These are phyloP conservation scores for Mizuhopecten yessoensis DNA, from an alignment of 1,140 invertebrate genomes.

Conservation along the genomic window DNA sequence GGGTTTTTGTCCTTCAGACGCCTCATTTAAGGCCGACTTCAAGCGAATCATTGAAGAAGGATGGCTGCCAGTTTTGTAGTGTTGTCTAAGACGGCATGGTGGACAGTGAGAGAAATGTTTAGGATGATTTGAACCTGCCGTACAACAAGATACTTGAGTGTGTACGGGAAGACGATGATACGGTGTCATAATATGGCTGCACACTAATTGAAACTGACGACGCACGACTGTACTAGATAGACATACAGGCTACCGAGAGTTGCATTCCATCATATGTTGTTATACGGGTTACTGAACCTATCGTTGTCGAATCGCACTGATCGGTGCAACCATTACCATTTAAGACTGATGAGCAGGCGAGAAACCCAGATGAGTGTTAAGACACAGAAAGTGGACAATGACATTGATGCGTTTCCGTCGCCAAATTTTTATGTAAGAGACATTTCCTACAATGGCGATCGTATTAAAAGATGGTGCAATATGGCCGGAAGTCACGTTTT, in stretches of 20 bases:
- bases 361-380: neutral
- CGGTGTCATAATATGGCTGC: too few relatives aligned
- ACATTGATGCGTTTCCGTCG: neutral
- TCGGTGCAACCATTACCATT: neutral
- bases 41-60: too few relatives aligned
- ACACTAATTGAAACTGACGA: too few relatives aligned
- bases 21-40: neutral
- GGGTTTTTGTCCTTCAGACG: neutral
- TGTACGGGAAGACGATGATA: too few relatives aligned
- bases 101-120: neutral
- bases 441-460: neutral
- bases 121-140: neutral
- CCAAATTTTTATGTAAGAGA: neutral
- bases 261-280: neutral
- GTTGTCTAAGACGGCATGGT: neutral
- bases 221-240: neutral
- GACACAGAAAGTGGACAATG: neutral
- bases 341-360: neutral
- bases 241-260: neutral
- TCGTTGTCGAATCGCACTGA: neutral
- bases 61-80: neutral
- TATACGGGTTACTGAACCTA: neutral
- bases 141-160: too few relatives aligned
- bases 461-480: neutral
- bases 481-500: neutral